Evolutionary conservation across 2,797 vertebrate species (phyloP).

Genomic region (Adrianichthys oophorus): DNA sequence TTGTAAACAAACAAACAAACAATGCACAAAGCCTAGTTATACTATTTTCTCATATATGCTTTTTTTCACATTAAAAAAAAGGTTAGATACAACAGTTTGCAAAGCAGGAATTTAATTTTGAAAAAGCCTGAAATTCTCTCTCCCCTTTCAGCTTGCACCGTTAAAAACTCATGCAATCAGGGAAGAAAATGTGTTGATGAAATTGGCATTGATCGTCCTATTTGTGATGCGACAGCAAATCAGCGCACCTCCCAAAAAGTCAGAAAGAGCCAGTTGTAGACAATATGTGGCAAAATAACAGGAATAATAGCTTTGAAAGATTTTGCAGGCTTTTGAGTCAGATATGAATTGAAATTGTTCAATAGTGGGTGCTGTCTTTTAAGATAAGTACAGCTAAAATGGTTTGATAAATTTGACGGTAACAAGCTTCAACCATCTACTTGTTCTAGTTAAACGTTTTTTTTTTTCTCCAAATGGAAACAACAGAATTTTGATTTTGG

Average conservation of each 20-base stretch:
- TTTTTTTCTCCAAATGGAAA: background rate
- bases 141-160: background rate
- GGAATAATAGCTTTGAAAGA: conserved; percentile 6
- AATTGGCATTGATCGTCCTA: conserved; percentile 14
- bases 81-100: background rate
- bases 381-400: background rate
- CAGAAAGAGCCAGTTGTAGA: conserved; percentile 8
- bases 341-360: background rate
- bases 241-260: conserved; percentile 8
- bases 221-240: conserved; percentile 6
- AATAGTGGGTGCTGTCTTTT: background rate
- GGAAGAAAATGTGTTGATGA: background rate
- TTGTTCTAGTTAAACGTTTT: background rate
- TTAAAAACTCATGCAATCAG: background rate
- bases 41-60: too few species aligned
- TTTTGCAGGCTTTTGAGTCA: conserved; percentile 9
- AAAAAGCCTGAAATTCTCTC: background rate
- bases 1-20: too few species aligned
- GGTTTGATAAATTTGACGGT: background rate
- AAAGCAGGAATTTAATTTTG: background rate
- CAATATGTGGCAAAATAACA: conserved; percentile 1
- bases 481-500: background rate
- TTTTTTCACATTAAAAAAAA: too few species aligned
- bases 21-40: too few species aligned
- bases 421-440: rapidly evolving